A percentile compares a stretch with the other conserved stretches of the same genome.
phyloP scores from a whole-genome alignment of 2,888 invertebrate genomes.

The Sesia apiformis region DNA sequence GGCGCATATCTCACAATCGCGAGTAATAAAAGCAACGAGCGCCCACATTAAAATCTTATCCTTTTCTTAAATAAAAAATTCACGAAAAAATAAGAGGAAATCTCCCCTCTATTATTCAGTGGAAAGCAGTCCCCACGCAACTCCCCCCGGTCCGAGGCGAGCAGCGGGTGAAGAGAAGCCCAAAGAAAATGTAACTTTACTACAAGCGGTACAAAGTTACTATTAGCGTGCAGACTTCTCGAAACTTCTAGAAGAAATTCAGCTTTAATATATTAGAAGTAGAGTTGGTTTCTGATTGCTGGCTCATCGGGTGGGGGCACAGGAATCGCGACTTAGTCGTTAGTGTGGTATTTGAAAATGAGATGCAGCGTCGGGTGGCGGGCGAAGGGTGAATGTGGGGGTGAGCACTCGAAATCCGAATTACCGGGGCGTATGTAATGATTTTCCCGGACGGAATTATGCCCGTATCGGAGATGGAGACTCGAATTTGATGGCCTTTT shows the following conservation, averaged over 20 bases:
- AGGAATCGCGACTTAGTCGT: constrained; percentile 47
- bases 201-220: constrained; percentile 47
- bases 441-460: constrained; percentile 71
- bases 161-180: constrained; percentile 26
- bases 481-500: constrained; percentile 16
- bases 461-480: constrained; percentile 56
- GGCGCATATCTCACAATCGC: constrained; percentile 60
- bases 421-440: constrained; percentile 73
- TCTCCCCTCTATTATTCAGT: constrained; percentile 67
- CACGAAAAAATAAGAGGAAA: constrained; percentile 70
- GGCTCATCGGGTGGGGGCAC: constrained; percentile 25
- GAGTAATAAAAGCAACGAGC: constrained; percentile 65
- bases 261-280: constrained; percentile 11
- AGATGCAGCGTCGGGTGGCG: constrained; percentile 57
- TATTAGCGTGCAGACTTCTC: constrained; percentile 38
- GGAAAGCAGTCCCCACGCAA: constrained; percentile 36
- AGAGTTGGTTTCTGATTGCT: constrained; percentile 41
- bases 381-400: constrained; percentile 17
- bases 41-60: constrained; percentile 74
- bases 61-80: constrained; percentile 75
- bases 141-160: constrained; percentile 23
- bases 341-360: constrained; percentile 67
- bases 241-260: constrained; percentile 4
- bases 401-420: constrained; percentile 66
- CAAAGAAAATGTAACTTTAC: constrained; percentile 62